These are phyloP conservation scores for Trigoniulus corallinus DNA, from an alignment of 1,140 invertebrate genomes.

Conservation along the genomic window DNA sequence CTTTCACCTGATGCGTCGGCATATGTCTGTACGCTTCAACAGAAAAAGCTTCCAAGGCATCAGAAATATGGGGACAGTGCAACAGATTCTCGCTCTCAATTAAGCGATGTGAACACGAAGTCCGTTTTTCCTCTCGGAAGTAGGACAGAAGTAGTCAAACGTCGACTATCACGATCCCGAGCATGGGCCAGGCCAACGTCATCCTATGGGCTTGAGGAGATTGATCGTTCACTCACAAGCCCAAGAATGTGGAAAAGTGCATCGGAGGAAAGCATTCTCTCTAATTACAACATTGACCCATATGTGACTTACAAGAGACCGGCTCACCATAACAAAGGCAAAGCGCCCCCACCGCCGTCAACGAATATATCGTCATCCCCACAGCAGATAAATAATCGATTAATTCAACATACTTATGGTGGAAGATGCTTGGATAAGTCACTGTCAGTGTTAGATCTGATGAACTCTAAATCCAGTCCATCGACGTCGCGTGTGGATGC, in stretches of 20 bases:
- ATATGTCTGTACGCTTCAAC: too few relatives aligned
- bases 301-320: conserved; percentile 16
- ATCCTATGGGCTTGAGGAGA: conserved; percentile 7
- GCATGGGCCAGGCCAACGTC: conserved; percentile 4
- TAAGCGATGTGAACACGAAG: too few relatives aligned
- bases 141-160: conserved; percentile 7
- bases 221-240: conserved; percentile 21
- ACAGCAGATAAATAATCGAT: neutral
- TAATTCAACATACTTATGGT: conserved; percentile 9
- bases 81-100: too few relatives aligned
- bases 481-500: neutral
- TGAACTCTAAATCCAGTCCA: neutral
- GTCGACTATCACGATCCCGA: conserved; percentile 6
- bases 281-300: conserved; percentile 13
- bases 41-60: too few relatives aligned
- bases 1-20: too few relatives aligned
- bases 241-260: conserved; percentile 25
- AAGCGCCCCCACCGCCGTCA: conserved; percentile 16
- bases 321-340: conserved; percentile 14
- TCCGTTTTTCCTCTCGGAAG: neutral
- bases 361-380: neutral
- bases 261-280: conserved; percentile 27
- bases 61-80: too few relatives aligned
- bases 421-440: conserved; percentile 4
- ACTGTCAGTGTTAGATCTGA: conserved; percentile 1